Evolutionary conservation across 2,888 invertebrate genomes (phyloP), one percentile per base, ranked within the genome.

Genomic region (Endotricha flammealis): DNA sequence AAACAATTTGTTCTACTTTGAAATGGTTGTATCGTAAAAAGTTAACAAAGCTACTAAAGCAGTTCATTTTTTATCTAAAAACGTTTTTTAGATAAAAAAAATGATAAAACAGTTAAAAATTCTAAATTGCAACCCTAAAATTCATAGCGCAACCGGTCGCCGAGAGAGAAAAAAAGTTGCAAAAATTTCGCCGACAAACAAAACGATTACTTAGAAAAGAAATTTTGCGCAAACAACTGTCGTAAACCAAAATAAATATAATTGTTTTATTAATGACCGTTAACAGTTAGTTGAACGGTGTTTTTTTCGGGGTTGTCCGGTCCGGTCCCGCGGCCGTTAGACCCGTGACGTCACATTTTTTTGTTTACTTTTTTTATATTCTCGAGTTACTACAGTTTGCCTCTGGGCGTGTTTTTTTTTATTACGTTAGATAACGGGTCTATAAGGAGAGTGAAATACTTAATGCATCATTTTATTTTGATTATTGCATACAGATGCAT

Each of bases 221-320:
- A 80, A 77, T 79, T 70, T 78, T 76, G 79, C 75, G 58, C 71
- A 78, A 75, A 52, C 34, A 30, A 28, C 50, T n/a, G n/a, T n/a
- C n/a, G n/a, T n/a, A n/a, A n/a, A n/a, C n/a, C n/a, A n/a, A n/a
- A n/a, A 46, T 53, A 53, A 38, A 36, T 37, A 42, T 37, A 37
- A 48, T 51, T 38, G 57, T 57, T 72, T 69, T 66, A 66, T 66
- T 57, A 43, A 41, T 44, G 46, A 41, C 45, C 29, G 47, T 50
- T 41, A 20, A 20, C 20, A n/a, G 20, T 4, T 8, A 7, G 20
- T 38, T 25, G 25, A 31, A 44, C 43, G 34, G 36, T 23, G 17
- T 56, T 62, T 53, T 48, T 42, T 48, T 32, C n/a, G 47, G 50
- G 50, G 56, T 47, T 54, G 58, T 46, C 51, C 48, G 48, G 38